These are phyloP conservation scores for Rhogogaster chlorosoma DNA, from an alignment of 2,888 invertebrate species.

Conservation along the genomic window DNA sequence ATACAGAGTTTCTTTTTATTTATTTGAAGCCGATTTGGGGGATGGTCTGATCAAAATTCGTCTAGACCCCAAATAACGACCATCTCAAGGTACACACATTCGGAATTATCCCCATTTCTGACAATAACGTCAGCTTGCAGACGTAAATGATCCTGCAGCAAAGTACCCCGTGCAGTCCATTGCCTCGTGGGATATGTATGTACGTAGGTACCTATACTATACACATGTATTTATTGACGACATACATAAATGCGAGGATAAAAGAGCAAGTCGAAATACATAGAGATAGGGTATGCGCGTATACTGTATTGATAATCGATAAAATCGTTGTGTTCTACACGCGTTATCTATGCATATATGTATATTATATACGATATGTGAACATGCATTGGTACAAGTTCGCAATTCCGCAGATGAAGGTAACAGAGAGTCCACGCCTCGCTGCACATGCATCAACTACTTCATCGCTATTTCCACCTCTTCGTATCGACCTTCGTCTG, in stretches of 20 bases:
- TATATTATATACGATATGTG: neutral
- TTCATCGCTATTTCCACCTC: neutral
- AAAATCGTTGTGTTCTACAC: neutral
- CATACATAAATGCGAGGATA: neutral
- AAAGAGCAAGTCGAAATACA: neutral
- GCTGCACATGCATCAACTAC: neutral
- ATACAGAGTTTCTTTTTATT: no score
- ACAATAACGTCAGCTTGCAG: neutral
- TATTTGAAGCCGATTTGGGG: no score
- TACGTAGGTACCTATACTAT: neutral
- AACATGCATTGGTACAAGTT: neutral
- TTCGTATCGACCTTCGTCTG: neutral
- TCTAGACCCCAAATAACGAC: no score
- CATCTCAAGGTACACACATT: neutral
- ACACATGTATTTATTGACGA: neutral
- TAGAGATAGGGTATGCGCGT: neutral
- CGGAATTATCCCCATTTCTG: neutral
- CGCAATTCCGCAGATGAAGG: neutral
- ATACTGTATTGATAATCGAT: neutral
- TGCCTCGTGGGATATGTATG: neutral
- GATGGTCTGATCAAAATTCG: no score
- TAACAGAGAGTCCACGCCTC: neutral
- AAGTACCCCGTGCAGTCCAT: neutral
- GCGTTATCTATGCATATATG: neutral
- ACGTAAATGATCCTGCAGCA: neutral